Evolutionary conservation across 1,140 invertebrate species (phyloP).

Genomic region (Trialeurodes vaporariorum): DNA sequence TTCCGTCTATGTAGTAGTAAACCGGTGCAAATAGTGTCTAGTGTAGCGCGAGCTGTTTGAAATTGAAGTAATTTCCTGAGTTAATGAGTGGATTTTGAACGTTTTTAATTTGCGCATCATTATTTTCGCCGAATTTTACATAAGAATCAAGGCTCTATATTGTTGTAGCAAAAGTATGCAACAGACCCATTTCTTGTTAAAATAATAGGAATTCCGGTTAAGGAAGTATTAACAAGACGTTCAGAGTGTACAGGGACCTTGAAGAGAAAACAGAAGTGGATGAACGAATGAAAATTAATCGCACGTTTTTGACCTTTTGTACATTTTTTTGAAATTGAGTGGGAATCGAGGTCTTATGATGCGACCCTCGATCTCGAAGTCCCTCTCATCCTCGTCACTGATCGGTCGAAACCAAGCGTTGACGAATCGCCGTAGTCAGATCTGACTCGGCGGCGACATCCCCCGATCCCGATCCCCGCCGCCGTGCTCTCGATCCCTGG

Average conservation of each 20-base stretch:
- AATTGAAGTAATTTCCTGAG: no score
- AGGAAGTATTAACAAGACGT: no score
- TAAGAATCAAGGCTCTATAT: no score
- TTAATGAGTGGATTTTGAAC: no score
- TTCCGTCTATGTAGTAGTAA: no score
- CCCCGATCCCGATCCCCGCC: slow-evolving; percentile 11
- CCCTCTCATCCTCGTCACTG: slow-evolving; percentile 13
- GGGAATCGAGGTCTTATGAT: neutral
- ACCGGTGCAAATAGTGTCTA: no score
- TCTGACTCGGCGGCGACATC: slow-evolving; percentile 16
- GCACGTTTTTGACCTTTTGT: neutral
- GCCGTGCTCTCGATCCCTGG: neutral
- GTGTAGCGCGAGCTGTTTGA: no score
- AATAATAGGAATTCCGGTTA: no score
- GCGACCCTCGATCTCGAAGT: slow-evolving; percentile 14
- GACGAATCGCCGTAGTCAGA: slow-evolving; percentile 22
- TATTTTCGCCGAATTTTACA: no score
- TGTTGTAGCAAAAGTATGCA: no score
- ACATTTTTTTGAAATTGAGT: neutral
- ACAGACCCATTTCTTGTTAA: no score
- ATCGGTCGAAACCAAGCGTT: slow-evolving; percentile 16
- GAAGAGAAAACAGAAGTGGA: slow-evolving; percentile 3
- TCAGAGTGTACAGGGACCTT: neutral
- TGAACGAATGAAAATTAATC: neutral
- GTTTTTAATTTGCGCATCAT: no score